A percentile compares a stretch with the other conserved stretches of the same genome.
phyloP scores from a whole-genome alignment of 2,888 invertebrate genomes.

The Microchrysa polita region DNA sequence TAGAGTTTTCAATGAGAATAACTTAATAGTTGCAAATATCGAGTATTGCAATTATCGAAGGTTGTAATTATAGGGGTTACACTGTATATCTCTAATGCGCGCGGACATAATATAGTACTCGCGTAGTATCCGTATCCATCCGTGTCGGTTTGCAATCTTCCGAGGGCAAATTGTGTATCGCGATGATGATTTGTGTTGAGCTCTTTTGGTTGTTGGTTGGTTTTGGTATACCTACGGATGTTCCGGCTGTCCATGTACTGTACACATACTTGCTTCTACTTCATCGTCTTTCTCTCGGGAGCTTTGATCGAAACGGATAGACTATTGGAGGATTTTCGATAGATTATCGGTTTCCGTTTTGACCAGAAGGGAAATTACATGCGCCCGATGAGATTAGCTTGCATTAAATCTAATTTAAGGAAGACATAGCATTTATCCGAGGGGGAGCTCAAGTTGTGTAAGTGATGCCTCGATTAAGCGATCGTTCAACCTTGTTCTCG shows the following conservation, averaged over 20 bases:
- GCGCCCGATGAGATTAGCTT: slow-evolving; percentile 36
- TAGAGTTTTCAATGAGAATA: too few species aligned
- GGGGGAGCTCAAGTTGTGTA: not conserved
- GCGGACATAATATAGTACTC: too few species aligned
- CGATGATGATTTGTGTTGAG: too few species aligned
- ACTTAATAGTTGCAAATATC: too few species aligned
- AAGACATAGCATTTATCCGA: slow-evolving; percentile 30
- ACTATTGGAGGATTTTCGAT: slow-evolving; percentile 28
- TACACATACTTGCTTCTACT: too few species aligned
- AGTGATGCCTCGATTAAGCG: slow-evolving; percentile 39
- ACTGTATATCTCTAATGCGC: too few species aligned
- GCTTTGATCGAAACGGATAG: not conserved
- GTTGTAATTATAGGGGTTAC: too few species aligned
- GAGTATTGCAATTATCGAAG: too few species aligned
- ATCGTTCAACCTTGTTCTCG: slow-evolving; percentile 27
- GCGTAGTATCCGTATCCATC: slow-evolving; percentile 6
- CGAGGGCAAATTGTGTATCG: too few species aligned
- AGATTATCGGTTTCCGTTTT: slow-evolving; percentile 44
- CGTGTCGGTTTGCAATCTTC: not conserved
- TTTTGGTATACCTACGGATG: too few species aligned
- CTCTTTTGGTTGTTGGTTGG: too few species aligned
- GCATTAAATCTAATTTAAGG: slow-evolving; percentile 36
- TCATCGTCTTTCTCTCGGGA: too few species aligned
- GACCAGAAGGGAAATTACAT: slow-evolving; percentile 29
- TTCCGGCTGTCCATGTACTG: not conserved